Percentiles rank a stretch among this genome's conserved stretches.
These are phyloP conservation scores for Hesperophylax magnus DNA, from an alignment of 1,140 invertebrate genomes.

Conservation along the genomic window DNA sequence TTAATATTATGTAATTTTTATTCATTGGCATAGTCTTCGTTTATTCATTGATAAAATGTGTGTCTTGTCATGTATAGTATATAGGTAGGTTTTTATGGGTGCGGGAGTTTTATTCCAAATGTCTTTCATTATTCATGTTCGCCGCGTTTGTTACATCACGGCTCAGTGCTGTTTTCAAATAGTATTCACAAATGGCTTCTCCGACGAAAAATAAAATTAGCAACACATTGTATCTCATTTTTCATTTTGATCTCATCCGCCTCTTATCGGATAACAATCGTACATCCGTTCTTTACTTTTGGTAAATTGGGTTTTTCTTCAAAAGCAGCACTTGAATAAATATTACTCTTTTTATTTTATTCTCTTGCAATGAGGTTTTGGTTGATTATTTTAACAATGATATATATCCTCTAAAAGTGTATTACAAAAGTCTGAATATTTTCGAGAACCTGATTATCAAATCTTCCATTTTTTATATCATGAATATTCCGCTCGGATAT, in stretches of 20 bases:
- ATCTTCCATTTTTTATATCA: neutral
- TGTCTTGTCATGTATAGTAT: too few species aligned
- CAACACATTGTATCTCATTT: constrained; percentile 11
- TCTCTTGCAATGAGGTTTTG: constrained; percentile 4
- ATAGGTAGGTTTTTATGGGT: too few species aligned
- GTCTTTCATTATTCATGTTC: constrained; percentile 49
- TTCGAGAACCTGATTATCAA: neutral
- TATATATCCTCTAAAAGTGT: neutral
- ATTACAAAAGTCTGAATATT: too few species aligned
- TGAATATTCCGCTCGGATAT: neutral
- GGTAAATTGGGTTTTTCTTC: constrained; percentile 5
- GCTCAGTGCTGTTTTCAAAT: neutral
- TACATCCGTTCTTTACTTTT: constrained; percentile 29
- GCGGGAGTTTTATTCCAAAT: neutral
- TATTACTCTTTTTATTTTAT: neutral
- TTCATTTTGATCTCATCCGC: constrained; percentile 10
- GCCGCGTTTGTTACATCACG: constrained; percentile 40
- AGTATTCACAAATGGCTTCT: neutral
- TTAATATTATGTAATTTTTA: too few species aligned
- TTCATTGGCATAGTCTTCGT: too few species aligned
- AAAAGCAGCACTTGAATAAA: constrained; percentile 16
- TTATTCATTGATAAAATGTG: too few species aligned
- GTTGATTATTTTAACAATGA: constrained; percentile 17
- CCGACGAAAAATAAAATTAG: constrained; percentile 1
- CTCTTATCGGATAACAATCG: constrained; percentile 13